Base-by-base conservation (phyloP, 2,888 invertebrate species). In the Agriopis leucophaearia region DNA sequence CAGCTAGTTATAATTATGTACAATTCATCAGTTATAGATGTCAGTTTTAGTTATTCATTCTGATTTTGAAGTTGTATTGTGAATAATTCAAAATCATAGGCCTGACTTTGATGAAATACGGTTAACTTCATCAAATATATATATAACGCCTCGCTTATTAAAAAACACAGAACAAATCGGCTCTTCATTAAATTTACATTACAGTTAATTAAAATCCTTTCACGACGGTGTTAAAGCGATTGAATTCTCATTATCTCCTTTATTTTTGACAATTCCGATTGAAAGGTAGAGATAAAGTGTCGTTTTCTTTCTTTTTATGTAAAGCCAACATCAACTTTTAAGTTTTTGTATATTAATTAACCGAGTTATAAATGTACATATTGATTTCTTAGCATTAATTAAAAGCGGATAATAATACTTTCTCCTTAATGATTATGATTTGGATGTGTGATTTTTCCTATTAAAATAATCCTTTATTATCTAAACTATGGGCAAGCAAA, bases 121-220 rank as follows among this genome's bases (percentile, higher is more conserved):
- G 27, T 50, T 50, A 50, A 18, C 18, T 50, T 50, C 18, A 50
- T 1, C 13, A 44, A 50, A 5, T 10, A 44, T 44, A 12, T 42
- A 6, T 36, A 15, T 15, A 52, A n/a, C 38, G 15, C 15, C 44
- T 52, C 50, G 12, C 1, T 61, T 16, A 56, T 57, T 56, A 54
- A 61, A 8, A 44, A 12, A 52, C 15, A n/a, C 40, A 15, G 27
- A 45, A 58, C 52, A 63, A 62, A 58, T 58, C 15, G 62, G 16
- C 40, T 58, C 52, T 57, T 62, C 51, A 62, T 66, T 57, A 66
- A 66, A 12, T n/a, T 36, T 36, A 65, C 57, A 61, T 65, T 56
- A 69, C 44, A 54, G 64, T 45, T 65, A 61, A 58, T 62, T 61
- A 62, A 69, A 69, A 57, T 61, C 61, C 47, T 47, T 61, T 58